Evolutionary conservation across 2,888 invertebrate genomes (phyloP).

Genomic region (Drosophila prostipennis): DNA sequence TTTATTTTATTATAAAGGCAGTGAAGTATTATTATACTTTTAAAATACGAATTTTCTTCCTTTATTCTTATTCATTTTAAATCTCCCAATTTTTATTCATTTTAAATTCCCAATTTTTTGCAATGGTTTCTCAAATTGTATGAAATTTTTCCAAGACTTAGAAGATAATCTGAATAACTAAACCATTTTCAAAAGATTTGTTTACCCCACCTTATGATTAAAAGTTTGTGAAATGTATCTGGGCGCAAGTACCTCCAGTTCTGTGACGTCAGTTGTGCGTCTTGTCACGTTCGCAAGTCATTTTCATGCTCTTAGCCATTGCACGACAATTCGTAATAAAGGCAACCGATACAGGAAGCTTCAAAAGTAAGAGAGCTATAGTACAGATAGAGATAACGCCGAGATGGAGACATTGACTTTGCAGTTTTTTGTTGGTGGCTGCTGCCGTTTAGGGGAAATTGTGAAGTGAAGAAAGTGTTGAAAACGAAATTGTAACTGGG

Average conservation of each 20-base stretch:
- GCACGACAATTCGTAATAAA: slow-evolving; percentile 74
- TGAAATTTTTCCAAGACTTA: background rate
- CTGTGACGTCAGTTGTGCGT: slow-evolving; percentile 67
- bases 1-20: too few species aligned
- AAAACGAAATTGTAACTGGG: slow-evolving; percentile 78
- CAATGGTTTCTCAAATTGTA: background rate
- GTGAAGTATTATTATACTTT: too few species aligned
- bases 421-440: slow-evolving; percentile 43
- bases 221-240: too few species aligned
- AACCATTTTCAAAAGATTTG: background rate
- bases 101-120: too few species aligned
- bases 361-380: slow-evolving; percentile 2
- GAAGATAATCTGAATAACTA: background rate
- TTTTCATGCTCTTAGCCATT: slow-evolving; percentile 58
- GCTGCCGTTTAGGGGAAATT: slow-evolving; percentile 70
- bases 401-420: slow-evolving; percentile 48
- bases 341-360: slow-evolving; percentile 36
- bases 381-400: slow-evolving; percentile 3
- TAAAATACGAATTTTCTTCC: too few species aligned
- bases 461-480: slow-evolving; percentile 80
- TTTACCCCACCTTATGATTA: too few species aligned
- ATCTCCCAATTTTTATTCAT: too few species aligned
- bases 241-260: background rate
- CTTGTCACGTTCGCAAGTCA: slow-evolving; percentile 67
- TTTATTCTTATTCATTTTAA: too few species aligned